phyloP scores from a whole-genome alignment of 2,797 vertebrate species.

The Crax fasciolata region DNA sequence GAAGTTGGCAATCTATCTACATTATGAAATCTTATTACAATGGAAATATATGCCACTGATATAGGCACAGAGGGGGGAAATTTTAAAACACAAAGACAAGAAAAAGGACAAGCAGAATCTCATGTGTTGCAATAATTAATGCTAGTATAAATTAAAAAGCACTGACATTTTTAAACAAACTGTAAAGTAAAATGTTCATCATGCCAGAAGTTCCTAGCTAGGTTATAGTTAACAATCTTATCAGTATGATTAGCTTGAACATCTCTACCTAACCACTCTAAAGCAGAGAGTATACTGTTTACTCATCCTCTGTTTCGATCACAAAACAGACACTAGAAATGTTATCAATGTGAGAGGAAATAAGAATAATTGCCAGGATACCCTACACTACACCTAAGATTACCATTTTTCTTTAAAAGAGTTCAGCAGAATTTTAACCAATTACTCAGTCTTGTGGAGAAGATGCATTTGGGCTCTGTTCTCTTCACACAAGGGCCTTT shows the following conservation, averaged over 20 bases:
- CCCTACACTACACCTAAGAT: not conserved
- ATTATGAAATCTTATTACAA: not conserved
- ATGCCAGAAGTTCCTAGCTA: not conserved
- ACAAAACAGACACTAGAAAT: not conserved
- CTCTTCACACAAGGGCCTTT: not conserved
- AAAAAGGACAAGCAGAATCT: not conserved
- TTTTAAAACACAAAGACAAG: not conserved
- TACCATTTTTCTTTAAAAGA: not conserved
- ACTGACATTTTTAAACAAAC: not conserved
- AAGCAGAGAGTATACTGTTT: not conserved
- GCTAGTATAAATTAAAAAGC: not conserved
- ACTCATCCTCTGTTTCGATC: not conserved
- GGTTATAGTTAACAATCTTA: not conserved
- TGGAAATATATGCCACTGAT: not conserved
- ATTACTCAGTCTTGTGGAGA: not conserved
- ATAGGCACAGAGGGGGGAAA: not conserved
- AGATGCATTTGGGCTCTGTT: rapidly evolving
- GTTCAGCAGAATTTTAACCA: not conserved
- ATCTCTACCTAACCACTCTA: not conserved
- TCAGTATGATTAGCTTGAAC: rapidly evolving
- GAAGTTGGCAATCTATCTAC: not conserved
- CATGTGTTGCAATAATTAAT: rapidly evolving
- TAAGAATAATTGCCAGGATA: not conserved
- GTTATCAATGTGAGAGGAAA: rapidly evolving
- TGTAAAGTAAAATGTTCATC: not conserved